Conservation (phyloP, 92 coral and sea anemone species). For the Porites lobata region DNA sequence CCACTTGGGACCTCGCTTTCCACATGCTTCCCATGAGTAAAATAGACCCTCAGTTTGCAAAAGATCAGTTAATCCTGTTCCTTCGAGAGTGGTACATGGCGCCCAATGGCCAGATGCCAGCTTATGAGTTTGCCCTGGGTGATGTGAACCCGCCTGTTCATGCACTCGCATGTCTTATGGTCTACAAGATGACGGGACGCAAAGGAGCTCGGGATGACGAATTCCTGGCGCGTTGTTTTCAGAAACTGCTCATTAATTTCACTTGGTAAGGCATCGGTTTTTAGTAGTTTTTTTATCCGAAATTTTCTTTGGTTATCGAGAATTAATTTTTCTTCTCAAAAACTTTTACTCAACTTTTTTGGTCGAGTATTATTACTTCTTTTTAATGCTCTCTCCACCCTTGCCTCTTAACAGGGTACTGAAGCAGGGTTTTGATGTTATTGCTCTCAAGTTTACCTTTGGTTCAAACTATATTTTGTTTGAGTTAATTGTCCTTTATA, state of each 20-base stretch:
- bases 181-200: conserved; percentile 94
- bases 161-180: conserved; percentile 90
- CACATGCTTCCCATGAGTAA: conserved; percentile 97
- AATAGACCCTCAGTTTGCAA: conserved; percentile 97
- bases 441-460: too few species aligned
- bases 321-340: too few species aligned
- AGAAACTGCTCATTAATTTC: conserved; percentile 93
- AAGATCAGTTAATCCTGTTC: conserved; percentile 87
- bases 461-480: too few species aligned
- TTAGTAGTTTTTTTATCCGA: too few species aligned
- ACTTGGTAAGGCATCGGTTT: conserved; percentile 75
- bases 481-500: too few species aligned
- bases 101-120: conserved; percentile 93
- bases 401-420: too few species aligned
- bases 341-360: too few species aligned
- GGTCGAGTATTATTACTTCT: too few species aligned
- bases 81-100: conserved; percentile 99
- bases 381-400: too few species aligned
- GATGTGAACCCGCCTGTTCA: conserved; percentile 99
- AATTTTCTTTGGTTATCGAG: too few species aligned
- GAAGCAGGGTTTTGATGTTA: too few species aligned
- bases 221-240: conserved; percentile 94
- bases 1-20: conserved; percentile 98
- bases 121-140: conserved; percentile 95
- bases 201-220: conserved; percentile 88